These are phyloP conservation scores for Laothoe populi DNA, from an alignment of 2,888 invertebrate species.

Conservation along the genomic window DNA sequence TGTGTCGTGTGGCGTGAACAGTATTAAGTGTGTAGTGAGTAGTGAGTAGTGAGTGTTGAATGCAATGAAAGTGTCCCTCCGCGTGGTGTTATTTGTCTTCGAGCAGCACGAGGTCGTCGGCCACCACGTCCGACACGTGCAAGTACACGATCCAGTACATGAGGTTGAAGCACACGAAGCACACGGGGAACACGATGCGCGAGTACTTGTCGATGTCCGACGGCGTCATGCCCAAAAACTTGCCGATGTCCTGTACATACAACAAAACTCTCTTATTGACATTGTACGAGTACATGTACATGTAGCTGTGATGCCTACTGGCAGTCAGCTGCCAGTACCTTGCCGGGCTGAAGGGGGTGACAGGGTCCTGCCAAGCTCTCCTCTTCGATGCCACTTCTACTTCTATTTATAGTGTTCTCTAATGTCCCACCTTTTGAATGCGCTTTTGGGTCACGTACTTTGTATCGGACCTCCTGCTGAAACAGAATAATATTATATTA, in stretches of 20 bases:
- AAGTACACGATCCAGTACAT: constrained; percentile 98
- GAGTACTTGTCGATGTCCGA: constrained; percentile 99
- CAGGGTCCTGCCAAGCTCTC: constrained; percentile 84
- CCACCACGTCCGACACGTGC: constrained; percentile 96
- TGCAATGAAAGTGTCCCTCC: not conserved
- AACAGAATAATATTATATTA: not conserved
- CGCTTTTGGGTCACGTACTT: constrained; percentile 95
- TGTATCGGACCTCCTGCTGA: constrained; percentile 95
- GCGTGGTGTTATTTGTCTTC: constrained; percentile 63
- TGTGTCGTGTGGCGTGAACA: no score
- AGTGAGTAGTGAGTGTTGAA: not conserved
- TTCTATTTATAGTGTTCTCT: constrained; percentile 93
- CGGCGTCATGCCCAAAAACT: constrained; percentile 94
- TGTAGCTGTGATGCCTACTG: not conserved
- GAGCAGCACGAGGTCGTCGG: constrained; percentile 93
- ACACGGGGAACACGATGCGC: constrained; percentile 97
- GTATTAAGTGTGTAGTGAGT: no score
- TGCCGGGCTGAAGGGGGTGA: constrained; percentile 92
- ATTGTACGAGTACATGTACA: not conserved
- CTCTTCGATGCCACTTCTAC: constrained; percentile 85
- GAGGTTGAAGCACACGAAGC: constrained; percentile 98
- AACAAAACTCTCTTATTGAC: not conserved
- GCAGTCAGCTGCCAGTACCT: constrained; percentile 66
- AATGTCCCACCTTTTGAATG: constrained; percentile 95
- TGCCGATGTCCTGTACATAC: constrained; percentile 89